Base-by-base conservation (phyloP, 1,140 invertebrate species). In the Glossosoma conforme region DNA sequence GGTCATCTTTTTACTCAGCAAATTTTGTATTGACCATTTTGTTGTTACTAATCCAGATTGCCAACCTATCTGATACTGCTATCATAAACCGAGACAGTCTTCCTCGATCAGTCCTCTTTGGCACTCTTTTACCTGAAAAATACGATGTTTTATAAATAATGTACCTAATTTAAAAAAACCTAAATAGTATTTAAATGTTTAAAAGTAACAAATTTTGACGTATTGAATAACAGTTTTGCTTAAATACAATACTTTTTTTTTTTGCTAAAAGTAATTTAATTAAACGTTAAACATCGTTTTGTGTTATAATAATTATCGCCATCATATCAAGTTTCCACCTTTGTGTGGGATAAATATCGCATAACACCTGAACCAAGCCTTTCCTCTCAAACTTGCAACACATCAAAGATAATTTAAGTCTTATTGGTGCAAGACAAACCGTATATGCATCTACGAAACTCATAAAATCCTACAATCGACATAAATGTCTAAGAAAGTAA, bases 41-140 rank as follows among this genome's bases (percentile, higher is more conserved):
- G 25, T 28, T 28, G 25, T 28, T 6, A n/a, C n/a, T 69, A 4
- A 74, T 69, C 69, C 69, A 72, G 0, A 74, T 67, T 0, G 69
- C 71, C 13, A 74, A 70, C 10, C 71, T 65, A 48, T 74, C 71
- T 0, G 71, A 72, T 33, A 74, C 66, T 0, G 69, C 69, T 3
- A 72, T 65, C 70, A 74, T 74, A 51, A 74, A 74, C 0, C 70
- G 66, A 1, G 69, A 60, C 3, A 74, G 62, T 1, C 70, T 65
- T 8, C 65, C 66, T 0, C 65, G 64, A 32, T 71, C 62, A 4
- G 63, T 66, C 6, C 70, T 64, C 0, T 68, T 62, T 1, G 70
- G 70, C 45, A 72, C 72, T 9, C 65, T 67, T 52, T 73, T 66
- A 30, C 68, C 70, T 73, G 28, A 52, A 20, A 19, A 42, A 21